Evolutionary conservation across 2,888 invertebrate species (phyloP).

Genomic region (Ceramica pisi): DNA sequence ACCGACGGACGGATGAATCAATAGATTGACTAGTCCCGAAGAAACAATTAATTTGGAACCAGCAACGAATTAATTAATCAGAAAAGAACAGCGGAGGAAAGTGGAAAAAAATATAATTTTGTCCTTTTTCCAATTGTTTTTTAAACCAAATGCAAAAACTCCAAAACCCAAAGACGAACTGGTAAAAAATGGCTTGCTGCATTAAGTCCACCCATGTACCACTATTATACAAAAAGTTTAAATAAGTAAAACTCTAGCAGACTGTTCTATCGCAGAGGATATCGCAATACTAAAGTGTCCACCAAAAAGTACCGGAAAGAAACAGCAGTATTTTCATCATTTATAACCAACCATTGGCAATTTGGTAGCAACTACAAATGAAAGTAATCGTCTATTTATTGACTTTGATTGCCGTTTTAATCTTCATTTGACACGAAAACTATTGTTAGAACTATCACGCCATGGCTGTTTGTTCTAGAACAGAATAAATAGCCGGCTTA

Average conservation of each 20-base stretch:
- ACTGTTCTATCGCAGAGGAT: neutral
- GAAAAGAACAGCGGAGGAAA: too few species aligned
- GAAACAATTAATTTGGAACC: too few species aligned
- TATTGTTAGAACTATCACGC: constrained; percentile 26
- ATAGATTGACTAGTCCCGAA: too few species aligned
- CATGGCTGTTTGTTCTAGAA: constrained; percentile 17
- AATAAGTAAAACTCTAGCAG: too few species aligned
- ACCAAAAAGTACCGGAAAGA: neutral
- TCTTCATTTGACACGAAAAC: constrained; percentile 28
- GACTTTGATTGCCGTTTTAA: constrained; percentile 23
- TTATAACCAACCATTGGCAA: constrained; percentile 26
- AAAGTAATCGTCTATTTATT: constrained; percentile 28
- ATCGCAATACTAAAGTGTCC: neutral
- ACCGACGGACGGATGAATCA: too few species aligned
- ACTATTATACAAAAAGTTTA: too few species aligned
- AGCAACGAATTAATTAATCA: too few species aligned
- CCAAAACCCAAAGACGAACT: too few species aligned
- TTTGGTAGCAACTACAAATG: constrained; percentile 19
- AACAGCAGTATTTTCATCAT: constrained; percentile 7
- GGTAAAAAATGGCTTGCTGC: too few species aligned
- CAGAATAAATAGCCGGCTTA: constrained; percentile 19
- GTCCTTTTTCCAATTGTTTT: too few species aligned
- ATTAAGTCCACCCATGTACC: too few species aligned
- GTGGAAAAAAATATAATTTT: too few species aligned
- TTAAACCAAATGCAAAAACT: neutral